These are phyloP conservation scores for Glaucomys volans DNA, from an alignment of 2,113 vertebrate genomes.

Conservation along the genomic window DNA sequence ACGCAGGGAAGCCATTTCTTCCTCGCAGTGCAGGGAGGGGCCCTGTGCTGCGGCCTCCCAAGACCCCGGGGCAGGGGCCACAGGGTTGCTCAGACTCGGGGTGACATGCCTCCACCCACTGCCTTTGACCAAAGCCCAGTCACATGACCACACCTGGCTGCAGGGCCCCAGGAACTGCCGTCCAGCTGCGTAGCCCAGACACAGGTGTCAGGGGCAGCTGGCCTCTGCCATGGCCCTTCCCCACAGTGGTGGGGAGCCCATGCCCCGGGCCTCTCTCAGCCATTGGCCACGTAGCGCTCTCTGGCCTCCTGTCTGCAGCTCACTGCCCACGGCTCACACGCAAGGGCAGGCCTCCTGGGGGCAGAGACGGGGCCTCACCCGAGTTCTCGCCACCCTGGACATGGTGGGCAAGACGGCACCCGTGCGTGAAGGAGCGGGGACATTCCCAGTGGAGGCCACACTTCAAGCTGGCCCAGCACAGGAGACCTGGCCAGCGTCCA, in stretches of 20 bases:
- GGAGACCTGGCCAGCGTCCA: not conserved
- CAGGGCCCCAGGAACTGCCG: accelerated
- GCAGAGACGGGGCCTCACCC: not conserved
- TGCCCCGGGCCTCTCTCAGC: accelerated
- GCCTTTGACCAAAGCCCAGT: not conserved
- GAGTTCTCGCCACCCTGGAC: not conserved
- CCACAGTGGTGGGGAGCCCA: no score
- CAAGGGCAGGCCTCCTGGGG: not conserved
- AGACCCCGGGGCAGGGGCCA: accelerated
- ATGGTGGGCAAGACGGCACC: accelerated
- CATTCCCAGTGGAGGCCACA: conserved; percentile 44
- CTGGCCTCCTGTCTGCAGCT: accelerated
- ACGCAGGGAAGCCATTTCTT: no score
- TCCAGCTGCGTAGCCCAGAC: accelerated
- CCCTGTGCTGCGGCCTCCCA: accelerated
- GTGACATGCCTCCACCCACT: accelerated
- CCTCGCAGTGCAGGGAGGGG: not conserved
- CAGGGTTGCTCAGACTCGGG: accelerated
- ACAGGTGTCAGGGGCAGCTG: not conserved
- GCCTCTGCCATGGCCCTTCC: not conserved
- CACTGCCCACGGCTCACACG: accelerated
- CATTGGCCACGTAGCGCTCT: no score
- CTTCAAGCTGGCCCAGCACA: not conserved
- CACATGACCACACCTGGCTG: accelerated
- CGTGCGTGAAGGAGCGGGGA: accelerated